Evolutionary conservation across 1,140 invertebrate genomes (phyloP).

Genomic region (Pseudoatta argentina): DNA sequence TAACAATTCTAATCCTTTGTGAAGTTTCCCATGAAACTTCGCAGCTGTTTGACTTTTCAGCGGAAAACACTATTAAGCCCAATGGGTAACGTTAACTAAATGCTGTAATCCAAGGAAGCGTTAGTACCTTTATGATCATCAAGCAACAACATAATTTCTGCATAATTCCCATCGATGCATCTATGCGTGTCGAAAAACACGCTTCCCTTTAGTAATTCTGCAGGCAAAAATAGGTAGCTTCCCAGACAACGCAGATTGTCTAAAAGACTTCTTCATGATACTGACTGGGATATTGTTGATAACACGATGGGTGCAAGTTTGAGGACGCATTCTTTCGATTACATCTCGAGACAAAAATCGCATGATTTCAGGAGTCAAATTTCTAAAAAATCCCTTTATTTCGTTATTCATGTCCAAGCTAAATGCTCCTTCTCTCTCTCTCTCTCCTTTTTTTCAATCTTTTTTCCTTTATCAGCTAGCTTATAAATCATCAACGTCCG

Average conservation of each 20-base stretch:
- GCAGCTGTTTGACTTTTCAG: background rate
- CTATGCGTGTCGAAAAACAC: background rate
- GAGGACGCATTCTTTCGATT: background rate
- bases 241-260: no score
- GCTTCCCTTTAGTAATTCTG: background rate
- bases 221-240: background rate
- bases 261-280: no score
- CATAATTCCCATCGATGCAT: slow-evolving; percentile 23
- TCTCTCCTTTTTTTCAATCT: background rate
- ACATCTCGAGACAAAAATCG: background rate
- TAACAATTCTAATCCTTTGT: background rate
- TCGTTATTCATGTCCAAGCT: background rate
- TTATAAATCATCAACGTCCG: background rate
- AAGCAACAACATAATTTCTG: background rate
- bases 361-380: background rate
- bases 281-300: no score
- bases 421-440: no score
- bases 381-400: background rate
- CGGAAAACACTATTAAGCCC: slow-evolving; percentile 17
- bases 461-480: background rate
- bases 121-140: background rate
- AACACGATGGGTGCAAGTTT: background rate
- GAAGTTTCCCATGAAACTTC: slow-evolving; percentile 22
- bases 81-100: background rate
- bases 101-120: background rate